Conservation (phyloP, 2,888 invertebrate genomes). For the Venusia cambrica region DNA sequence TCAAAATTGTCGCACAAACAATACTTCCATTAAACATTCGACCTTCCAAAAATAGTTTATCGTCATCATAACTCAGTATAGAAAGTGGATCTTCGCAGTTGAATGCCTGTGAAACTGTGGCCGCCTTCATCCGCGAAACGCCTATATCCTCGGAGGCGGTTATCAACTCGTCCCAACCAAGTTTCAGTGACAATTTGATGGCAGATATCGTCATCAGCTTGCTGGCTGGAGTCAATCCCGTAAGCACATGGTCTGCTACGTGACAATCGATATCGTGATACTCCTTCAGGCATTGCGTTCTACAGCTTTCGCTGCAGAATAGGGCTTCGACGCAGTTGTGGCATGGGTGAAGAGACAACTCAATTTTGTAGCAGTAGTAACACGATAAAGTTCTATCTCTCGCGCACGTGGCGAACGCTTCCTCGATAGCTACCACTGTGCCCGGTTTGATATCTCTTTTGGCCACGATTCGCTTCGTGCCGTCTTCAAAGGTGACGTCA, state of each 20-base stretch:
- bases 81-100: conserved; percentile 3
- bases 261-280: conserved; percentile 17
- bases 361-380: conserved; percentile 8
- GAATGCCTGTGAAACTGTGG: conserved; percentile 5
- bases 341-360: conserved; percentile 7
- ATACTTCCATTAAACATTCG: conserved; percentile 13
- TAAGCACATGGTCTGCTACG: neutral
- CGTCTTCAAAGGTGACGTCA: conserved; percentile 6
- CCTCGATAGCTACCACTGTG: conserved; percentile 7
- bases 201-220: conserved; percentile 1
- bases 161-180: conserved; percentile 11
- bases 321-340: conserved; percentile 2
- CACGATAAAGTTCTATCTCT: neutral
- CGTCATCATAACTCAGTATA: conserved; percentile 12
- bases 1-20: neutral
- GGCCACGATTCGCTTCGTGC: conserved; percentile 5
- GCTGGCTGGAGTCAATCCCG: neutral
- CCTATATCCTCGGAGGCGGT: conserved; percentile 11
- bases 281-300: conserved; percentile 1
- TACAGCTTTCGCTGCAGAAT: conserved; percentile 9
- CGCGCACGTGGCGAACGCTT: conserved; percentile 2
- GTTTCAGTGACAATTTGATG: conserved; percentile 11
- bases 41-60: conserved; percentile 2
- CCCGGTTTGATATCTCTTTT: conserved; percentile 4
- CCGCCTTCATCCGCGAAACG: conserved; percentile 1